Evolutionary conservation across 2,888 invertebrate genomes (phyloP).

Genomic region (Orthosia cruda): DNA sequence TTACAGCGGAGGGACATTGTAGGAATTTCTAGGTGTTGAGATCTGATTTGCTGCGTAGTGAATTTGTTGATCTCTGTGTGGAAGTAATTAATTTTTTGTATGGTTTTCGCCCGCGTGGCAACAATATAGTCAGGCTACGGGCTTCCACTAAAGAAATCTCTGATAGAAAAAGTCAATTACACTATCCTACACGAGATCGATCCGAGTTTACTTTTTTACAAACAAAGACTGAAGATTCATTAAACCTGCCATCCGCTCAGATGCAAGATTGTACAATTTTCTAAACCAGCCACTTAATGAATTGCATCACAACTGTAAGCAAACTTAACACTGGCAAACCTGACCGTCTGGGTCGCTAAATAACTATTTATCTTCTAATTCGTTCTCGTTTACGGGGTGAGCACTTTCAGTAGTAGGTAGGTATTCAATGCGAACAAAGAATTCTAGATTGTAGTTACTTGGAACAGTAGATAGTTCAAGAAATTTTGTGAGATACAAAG

Average conservation of each 20-base stretch:
- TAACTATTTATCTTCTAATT: constrained; percentile 56
- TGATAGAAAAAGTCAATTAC: no score
- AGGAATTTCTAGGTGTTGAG: no score
- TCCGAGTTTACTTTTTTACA: no score
- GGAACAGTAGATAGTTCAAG: neutral
- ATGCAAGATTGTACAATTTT: neutral
- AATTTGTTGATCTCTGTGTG: no score
- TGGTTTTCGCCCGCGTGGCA: no score
- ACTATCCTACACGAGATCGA: no score
- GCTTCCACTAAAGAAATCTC: no score
- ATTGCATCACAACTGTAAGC: constrained; percentile 25
- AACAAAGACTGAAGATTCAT: neutral
- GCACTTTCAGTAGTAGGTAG: constrained; percentile 15
- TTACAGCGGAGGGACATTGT: no score
- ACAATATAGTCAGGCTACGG: no score
- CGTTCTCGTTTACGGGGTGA: constrained; percentile 21
- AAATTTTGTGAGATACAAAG: no score
- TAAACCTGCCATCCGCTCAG: neutral
- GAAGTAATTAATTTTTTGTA: no score
- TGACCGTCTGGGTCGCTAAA: constrained; percentile 39
- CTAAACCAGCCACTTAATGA: constrained; percentile 35
- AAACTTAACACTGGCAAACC: constrained; percentile 37
- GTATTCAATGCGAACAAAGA: constrained; percentile 14
- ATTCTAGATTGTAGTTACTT: constrained; percentile 8
- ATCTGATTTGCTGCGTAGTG: no score